These are phyloP conservation scores for Agapornis canus DNA, from an alignment of 2,797 vertebrate genomes.

Conservation along the genomic window DNA sequence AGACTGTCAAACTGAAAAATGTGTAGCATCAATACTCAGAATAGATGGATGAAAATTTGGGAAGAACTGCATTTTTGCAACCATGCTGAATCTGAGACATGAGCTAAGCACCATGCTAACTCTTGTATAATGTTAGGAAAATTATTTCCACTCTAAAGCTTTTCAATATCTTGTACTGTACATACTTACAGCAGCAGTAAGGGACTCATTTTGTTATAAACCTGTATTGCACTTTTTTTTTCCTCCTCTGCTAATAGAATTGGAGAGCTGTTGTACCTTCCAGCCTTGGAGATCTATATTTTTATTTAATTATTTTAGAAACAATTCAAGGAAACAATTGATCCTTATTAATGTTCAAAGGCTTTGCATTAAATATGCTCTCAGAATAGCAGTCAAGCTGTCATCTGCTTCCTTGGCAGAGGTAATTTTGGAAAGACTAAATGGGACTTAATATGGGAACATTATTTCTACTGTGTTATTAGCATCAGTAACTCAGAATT, in stretches of 20 bases:
- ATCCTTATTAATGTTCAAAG: background rate
- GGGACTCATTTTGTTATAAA: background rate
- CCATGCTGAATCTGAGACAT: background rate
- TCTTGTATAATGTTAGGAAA: background rate
- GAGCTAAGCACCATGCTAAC: background rate
- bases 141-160: background rate
- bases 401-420: background rate
- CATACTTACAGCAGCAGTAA: background rate
- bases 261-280: background rate
- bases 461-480: background rate
- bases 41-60: background rate
- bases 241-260: background rate
- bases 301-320: conserved; percentile 1
- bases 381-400: background rate
- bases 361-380: background rate
- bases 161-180: background rate
- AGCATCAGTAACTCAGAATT: background rate
- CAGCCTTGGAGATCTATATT: background rate
- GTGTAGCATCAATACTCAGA: background rate
- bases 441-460: background rate
- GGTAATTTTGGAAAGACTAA: background rate
- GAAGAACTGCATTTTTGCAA: background rate
- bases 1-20: background rate
- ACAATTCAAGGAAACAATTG: background rate
- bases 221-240: background rate